Conservation (phyloP, 2,113 vertebrate genomes). For the Cyanoramphus novaezelandiae region DNA sequence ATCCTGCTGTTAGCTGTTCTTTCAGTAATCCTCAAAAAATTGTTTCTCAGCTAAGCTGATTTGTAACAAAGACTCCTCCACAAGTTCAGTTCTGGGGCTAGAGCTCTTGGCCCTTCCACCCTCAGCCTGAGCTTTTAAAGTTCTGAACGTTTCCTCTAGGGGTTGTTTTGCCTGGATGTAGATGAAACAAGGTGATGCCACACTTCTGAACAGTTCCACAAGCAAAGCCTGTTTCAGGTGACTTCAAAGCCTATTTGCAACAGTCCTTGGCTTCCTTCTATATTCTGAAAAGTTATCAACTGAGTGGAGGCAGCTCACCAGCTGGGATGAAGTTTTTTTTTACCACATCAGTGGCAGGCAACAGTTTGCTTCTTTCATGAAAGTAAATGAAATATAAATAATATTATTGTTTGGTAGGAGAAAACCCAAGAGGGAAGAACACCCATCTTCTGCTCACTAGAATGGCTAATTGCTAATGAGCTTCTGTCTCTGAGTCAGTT, state of each 20-base stretch:
- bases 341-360: neutral
- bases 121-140: neutral
- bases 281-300: neutral
- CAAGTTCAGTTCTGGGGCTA: neutral
- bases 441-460: neutral
- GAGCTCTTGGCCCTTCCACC: neutral
- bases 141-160: neutral
- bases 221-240: neutral
- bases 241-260: neutral
- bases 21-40: constrained; percentile 11
- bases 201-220: neutral
- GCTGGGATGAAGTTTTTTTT: neutral
- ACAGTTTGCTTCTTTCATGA: neutral
- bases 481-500: neutral
- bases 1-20: constrained; percentile 18
- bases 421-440: neutral
- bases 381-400: neutral
- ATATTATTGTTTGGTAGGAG: neutral
- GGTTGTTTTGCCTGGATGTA: neutral
- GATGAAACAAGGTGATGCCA: neutral
- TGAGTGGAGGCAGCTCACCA: accelerated
- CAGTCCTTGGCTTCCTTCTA: neutral
- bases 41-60: constrained; percentile 62
- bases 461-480: neutral
- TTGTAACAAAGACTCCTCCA: constrained; percentile 27